Evolutionary conservation across 2,113 vertebrate genomes (phyloP), one percentile per base, ranked within the genome.

Genomic region (Vimba vimba): DNA sequence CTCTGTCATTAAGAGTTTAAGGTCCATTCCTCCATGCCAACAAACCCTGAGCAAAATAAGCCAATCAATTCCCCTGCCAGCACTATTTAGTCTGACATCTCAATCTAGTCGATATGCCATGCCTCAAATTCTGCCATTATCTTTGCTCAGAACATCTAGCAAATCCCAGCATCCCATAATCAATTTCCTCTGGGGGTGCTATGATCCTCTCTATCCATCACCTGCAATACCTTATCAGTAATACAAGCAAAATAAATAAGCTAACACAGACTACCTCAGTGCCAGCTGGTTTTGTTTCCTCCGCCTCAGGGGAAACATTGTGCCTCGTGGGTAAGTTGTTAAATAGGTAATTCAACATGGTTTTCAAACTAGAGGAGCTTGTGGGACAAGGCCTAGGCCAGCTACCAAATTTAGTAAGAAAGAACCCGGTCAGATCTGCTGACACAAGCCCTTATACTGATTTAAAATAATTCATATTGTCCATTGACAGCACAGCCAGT

Each of bases 211-310:
- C 83, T 83, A 86, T 87, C 78, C 68, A 83, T 89, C 90, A 91
- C 86, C 86, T 87, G 82, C 25, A 91, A 88, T 86, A 86, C 64
- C 45, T 89, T 92, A 90, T 93, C 91, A 83, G 82, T 91, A 47
- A 50, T 4, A 10, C 82, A 79, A 85, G 68, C 43, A 68, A 86
- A 62, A 25, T 80, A 91, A 90, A 86, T 71, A 88, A 92, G 92
- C 89, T 90, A 93, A 90, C 88, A 82, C 5, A 86, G 89, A 93
- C 90, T 91, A 92, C 86, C 87, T 90, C 89, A 88, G 88, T 92
- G 91, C 91, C 91, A 23, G 81, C 91, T 87, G 90, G 92, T 90
- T 91, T 93, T 94, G 92, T 93, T 90, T 89, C 88, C 43, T 76
- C 66, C 84, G 92, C 92, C 90, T 92, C 84, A 39, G 89, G 52